Base-by-base conservation (phyloP, 2,888 invertebrate species). In the Zootermopsis nevadensis region DNA sequence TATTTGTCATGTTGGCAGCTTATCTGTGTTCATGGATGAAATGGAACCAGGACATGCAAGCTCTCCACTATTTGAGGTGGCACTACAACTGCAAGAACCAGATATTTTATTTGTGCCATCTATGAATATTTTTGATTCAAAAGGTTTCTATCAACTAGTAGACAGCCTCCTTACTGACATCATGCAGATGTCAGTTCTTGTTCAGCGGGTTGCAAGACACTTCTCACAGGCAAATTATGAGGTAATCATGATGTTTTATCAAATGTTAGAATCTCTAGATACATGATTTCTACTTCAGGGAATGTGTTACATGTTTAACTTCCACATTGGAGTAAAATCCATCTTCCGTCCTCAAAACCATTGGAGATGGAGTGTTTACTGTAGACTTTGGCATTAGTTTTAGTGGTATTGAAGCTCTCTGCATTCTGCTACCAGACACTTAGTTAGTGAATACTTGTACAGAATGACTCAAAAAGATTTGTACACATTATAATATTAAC, bases 151-250 rank as follows among this genome's bases (percentile, higher is more conserved):
- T 30, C 6, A 60, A 7, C n/a, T 82, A 8, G 53, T 82, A 24
- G n/a, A 30, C 0, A 48, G 42, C 53, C 77, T 82, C 19, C 35
- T 82, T 35, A 33, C 31, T 27, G 82, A 82, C 42, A 69, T 82
- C 8, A 66, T 48, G 19, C 42, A 53, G 4, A 82, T 69, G 69
- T 27, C 67, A 15, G 30, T 42, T 1, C 48, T 82, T n/a, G 53
- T 82, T 42, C 35, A 66, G 22, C 76, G 82, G 24, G 35, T 82
- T 19, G 53, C 53, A 27, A 42, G 31, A 33, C 15, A 66, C 27
- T 19, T 66, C 3, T 12, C 27, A 22, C 19, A 79, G n/a, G 91
- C 92, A 86, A 90, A 91, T 77, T 88, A 90, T 84, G 87, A 90
- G 79, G 82, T 82, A 82, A 79, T 24, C 31, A 2, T 33, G 22